phyloP scores from a whole-genome alignment of 1,140 invertebrate genomes.

The Zophobas atratus region DNA sequence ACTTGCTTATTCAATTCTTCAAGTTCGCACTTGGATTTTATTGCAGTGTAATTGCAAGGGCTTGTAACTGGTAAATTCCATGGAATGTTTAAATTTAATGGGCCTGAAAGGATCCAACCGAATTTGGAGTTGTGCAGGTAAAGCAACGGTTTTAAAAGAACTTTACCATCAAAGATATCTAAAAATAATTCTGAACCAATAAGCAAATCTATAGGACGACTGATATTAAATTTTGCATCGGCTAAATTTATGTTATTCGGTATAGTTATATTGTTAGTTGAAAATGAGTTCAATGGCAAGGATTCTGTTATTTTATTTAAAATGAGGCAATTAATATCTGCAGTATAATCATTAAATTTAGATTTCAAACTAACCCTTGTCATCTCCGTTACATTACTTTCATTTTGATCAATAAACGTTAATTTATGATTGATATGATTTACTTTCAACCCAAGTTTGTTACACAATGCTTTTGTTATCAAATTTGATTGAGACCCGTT shows the following conservation, averaged over 20 bases:
- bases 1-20: conserved; percentile 22
- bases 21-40: not conserved
- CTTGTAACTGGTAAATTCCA: no score
- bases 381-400: not conserved
- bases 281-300: not conserved
- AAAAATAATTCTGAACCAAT: conserved; percentile 43
- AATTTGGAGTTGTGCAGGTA: conserved; percentile 45
- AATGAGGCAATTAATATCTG: conserved; percentile 10
- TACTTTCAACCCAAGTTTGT: conserved; percentile 3
- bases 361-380: conserved; percentile 10
- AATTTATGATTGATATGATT: not conserved
- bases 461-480: not conserved
- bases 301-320: conserved; percentile 25
- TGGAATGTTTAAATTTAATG: not conserved
- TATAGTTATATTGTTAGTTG: conserved; percentile 2
- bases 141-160: conserved; percentile 52
- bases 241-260: conserved; percentile 50
- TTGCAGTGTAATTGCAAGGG: no score
- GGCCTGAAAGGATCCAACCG: conserved; percentile 43
- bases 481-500: not conserved
- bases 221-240: conserved; percentile 44
- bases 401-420: not conserved
- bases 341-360: conserved; percentile 3
- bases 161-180: conserved; percentile 7
- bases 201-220: conserved; percentile 45